Evolutionary conservation across 1,140 invertebrate species (phyloP).

Genomic region (Drosophila kohkoa): DNA sequence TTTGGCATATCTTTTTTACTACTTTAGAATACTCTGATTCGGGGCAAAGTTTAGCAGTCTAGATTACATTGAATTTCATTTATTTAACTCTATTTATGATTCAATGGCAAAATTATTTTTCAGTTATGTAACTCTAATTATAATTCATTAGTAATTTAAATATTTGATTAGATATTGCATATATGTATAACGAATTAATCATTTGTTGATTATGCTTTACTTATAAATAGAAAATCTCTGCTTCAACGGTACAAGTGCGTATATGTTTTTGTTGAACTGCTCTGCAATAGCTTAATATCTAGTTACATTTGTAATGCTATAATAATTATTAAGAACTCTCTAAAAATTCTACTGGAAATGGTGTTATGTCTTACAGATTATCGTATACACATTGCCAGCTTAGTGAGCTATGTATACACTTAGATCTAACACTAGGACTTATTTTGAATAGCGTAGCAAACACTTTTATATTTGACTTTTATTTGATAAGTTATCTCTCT

Average conservation of each 20-base stretch:
- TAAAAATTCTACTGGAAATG: constrained; percentile 35
- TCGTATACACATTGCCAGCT: constrained; percentile 35
- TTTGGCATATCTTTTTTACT: constrained; percentile 19
- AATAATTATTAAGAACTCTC: constrained; percentile 12
- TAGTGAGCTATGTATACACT: constrained; percentile 29
- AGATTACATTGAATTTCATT: background rate
- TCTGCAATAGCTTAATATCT: constrained; percentile 69
- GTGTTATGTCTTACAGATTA: constrained; percentile 64
- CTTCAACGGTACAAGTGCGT: constrained; percentile 73
- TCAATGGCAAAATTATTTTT: too few species aligned
- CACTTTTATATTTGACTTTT: constrained; percentile 57
- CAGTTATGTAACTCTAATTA: constrained; percentile 6
- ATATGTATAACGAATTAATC: constrained; percentile 4
- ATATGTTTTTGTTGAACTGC: constrained; percentile 53
- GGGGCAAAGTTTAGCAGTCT: constrained; percentile 37
- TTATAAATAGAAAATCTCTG: constrained; percentile 11
- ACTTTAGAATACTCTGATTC: constrained; percentile 25
- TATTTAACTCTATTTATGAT: background rate
- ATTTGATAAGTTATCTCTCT: constrained; percentile 17
- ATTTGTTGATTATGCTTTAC: constrained; percentile 40
- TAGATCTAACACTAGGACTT: constrained; percentile 6
- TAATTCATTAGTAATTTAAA: background rate
- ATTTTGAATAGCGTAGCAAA: constrained; percentile 65
- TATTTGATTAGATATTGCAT: constrained; percentile 19
- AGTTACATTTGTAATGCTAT: constrained; percentile 10